phyloP scores from a whole-genome alignment of 2,113 vertebrate species.

The Pteropus alecto region DNA sequence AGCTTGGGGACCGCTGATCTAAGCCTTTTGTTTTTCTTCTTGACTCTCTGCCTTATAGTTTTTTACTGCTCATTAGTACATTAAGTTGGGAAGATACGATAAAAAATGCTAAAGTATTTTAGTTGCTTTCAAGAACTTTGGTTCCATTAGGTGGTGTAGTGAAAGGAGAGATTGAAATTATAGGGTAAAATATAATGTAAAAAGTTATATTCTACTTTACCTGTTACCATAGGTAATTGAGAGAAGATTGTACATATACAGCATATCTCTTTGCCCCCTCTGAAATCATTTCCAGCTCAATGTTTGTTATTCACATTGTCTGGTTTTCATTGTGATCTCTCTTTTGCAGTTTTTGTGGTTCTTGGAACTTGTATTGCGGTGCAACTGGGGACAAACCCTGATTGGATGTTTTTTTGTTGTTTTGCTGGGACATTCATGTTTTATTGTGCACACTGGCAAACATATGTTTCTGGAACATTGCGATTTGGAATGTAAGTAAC shows the following conservation, averaged over 20 bases:
- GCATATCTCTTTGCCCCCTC: background rate
- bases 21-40: background rate
- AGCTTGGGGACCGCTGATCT: too few species aligned
- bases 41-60: background rate
- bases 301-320: background rate
- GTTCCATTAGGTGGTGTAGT: background rate
- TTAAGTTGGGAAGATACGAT: background rate
- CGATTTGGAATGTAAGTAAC: conserved; percentile 98
- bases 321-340: conserved; percentile 75
- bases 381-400: conserved; percentile 96
- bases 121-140: conserved; percentile 46
- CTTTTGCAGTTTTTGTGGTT: conserved; percentile 94
- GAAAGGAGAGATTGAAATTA: background rate
- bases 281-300: conserved; percentile 10
- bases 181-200: background rate
- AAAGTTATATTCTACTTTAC: background rate
- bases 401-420: conserved; percentile 99
- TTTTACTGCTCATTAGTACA: background rate
- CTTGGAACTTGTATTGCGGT: conserved; percentile 97
- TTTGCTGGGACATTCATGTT: conserved; percentile 99
- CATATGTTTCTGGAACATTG: conserved; percentile 96
- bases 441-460: conserved; percentile 99
- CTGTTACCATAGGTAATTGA: background rate
- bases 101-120: background rate
- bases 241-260: background rate